Evolutionary conservation across 2,888 invertebrate species (phyloP), one percentile per base, ranked within the genome.

Genomic region (Ceriagrion tenellum): DNA sequence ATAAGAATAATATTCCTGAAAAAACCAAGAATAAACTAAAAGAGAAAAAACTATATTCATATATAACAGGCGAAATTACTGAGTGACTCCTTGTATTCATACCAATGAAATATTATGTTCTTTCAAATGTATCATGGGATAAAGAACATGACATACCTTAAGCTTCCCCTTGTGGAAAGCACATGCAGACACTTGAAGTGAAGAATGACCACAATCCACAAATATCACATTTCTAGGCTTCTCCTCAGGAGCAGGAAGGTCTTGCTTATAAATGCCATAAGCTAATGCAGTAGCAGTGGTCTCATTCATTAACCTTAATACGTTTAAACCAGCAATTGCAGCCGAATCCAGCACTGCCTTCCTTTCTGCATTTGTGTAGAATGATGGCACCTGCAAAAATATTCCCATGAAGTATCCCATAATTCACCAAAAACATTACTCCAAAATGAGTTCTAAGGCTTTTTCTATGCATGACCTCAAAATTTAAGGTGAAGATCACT

Each of bases 261-360:
- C 99, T 97, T 99, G 99, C 97, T 99, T 99, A 97, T 99, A 99
- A 97, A 99, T 99, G 95, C 99, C 99, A 97, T 99, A 99, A 91
- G 99, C 98, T 95, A 99, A 97, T 56, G 99, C 99, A 89, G 99
- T 99, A 20, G 99, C 99, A 12, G 99, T 99, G 55, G 99, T 99
- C 97, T 99, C 99, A 97, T 99, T 99, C 97, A 99, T 98, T 95
- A 99, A 97, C 96, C 99, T 98, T 95, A 99, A 97, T 88, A 99
- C 99, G 97, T 99, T 99, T 89, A 99, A 97, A 97, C 98, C 99
- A 96, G 99, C 98, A 97, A 99, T 99, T 95, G 98, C 97, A 95
- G 99, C 99, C 69, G 99, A 98, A 97, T 99, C 99, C 88, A 99
- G 97, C 95, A 99, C 97, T 30, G 99, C 99, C 96, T 98, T 98